Conservation (phyloP, 2,113 vertebrate genomes). For the Synchiropus splendidus region DNA sequence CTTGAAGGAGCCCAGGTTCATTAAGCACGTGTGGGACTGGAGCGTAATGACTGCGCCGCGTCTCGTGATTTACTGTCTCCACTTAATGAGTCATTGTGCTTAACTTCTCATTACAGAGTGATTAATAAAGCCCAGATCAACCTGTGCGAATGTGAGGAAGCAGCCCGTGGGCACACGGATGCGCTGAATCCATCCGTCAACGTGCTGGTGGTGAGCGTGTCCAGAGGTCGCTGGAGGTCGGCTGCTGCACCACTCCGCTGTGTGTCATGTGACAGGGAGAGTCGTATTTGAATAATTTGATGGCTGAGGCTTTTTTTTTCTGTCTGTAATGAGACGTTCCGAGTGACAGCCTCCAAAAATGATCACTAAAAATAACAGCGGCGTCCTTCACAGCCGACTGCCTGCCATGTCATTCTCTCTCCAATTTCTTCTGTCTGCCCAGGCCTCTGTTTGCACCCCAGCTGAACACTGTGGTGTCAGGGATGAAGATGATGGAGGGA, state of each 20-base stretch:
- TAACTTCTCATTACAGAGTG: constrained; percentile 44
- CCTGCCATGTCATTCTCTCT: constrained; percentile 14
- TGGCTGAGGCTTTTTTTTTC: constrained; percentile 12
- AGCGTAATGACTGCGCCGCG: too few species aligned
- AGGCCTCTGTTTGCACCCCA: too few species aligned
- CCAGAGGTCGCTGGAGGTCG: constrained; percentile 28
- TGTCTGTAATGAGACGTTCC: constrained; percentile 56
- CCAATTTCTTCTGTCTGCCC: constrained; percentile 18
- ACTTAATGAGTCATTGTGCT: constrained; percentile 39
- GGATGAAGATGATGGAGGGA: too few species aligned
- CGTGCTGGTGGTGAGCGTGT: constrained; percentile 13
- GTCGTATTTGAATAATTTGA: constrained; percentile 13
- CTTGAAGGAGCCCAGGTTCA: too few species aligned
- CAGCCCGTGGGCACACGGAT: constrained; percentile 13
- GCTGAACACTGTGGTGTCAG: too few species aligned
- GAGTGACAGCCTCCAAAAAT: constrained; percentile 48
- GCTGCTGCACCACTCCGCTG: not conserved
- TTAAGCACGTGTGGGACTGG: too few species aligned
- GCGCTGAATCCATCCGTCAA: constrained; percentile 41
- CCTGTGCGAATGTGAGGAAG: constrained; percentile 31
- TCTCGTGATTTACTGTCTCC: constrained; percentile 32
- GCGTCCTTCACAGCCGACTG: constrained; percentile 60
- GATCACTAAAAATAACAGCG: constrained; percentile 57
- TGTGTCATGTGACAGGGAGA: not conserved
- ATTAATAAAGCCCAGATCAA: constrained; percentile 39